A percentile compares a stretch with the other conserved stretches of the same genome.
Evolutionary conservation across 2,888 invertebrate genomes (phyloP).

Genomic region (Drosophila stalkeri): DNA sequence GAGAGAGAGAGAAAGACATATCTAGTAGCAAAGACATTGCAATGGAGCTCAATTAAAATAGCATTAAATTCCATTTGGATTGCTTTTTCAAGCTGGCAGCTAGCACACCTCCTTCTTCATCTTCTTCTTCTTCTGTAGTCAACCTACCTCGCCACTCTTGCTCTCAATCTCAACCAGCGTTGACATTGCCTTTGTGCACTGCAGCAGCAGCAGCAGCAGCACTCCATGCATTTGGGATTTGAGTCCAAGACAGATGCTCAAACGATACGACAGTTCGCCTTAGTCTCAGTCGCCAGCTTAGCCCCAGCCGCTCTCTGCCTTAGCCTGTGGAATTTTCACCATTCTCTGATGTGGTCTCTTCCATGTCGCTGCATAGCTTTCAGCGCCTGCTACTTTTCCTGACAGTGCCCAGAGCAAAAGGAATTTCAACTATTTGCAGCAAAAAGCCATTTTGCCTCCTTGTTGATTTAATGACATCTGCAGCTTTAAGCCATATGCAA

Average conservation of each 20-base stretch:
- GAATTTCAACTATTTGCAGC: conserved; percentile 56
- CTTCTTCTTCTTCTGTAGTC: background rate
- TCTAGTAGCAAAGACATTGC: conserved; percentile 56
- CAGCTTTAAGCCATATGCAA: conserved; percentile 22
- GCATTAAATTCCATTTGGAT: conserved; percentile 80
- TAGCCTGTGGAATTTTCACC: conserved; percentile 2
- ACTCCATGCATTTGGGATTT: conserved; percentile 78
- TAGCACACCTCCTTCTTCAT: conserved; percentile 21
- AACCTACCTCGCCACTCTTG: background rate
- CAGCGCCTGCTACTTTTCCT: conserved; percentile 64
- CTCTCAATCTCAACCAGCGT: conserved; percentile 6
- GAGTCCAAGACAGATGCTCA: conserved; percentile 67
- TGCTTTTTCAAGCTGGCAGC: conserved; percentile 62
- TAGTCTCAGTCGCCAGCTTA: conserved; percentile 4
- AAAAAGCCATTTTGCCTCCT: conserved; percentile 54
- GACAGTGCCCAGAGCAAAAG: conserved; percentile 44
- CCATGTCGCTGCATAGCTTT: conserved; percentile 75
- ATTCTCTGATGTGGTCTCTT: conserved; percentile 67
- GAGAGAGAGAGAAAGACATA: background rate
- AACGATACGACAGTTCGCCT: conserved; percentile 17
- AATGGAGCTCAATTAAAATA: conserved; percentile 82
- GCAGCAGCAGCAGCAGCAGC: conserved; percentile 58
- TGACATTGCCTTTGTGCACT: conserved; percentile 49
- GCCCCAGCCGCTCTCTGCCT: conserved; percentile 7
- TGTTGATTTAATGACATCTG: conserved; percentile 63